Base-by-base conservation (phyloP, 2,113 vertebrate genomes). In the Coreoperca whiteheadi region DNA sequence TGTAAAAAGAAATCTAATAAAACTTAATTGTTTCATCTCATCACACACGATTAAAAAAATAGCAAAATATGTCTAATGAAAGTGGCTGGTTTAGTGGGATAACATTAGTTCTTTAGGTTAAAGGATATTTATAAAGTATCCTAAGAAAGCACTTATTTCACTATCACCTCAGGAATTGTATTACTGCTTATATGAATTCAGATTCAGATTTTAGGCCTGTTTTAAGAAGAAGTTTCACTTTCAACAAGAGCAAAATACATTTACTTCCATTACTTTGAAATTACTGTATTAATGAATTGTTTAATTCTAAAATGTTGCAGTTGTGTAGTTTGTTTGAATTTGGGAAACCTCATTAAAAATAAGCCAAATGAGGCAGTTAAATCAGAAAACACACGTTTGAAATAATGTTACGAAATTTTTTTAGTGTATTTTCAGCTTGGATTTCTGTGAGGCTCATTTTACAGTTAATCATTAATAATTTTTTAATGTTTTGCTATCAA, bases 191-290 rank as follows among this genome's bases (percentile, higher is more conserved):
- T 16, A n/a, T 70, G 0, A 64, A 54, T 71, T 71, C 23, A 7
- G 66, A 4, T 66, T 69, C 11, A 66, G 14, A 63, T 61, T n/a
- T 1, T 15, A 20, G 71, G 74, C 82, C 76, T 75, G 57, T 69
- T 84, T 72, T 50, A 37, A 65, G 25, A 18, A 21, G 18, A 81
- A 69, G 30, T 46, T 43, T 16, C 9, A 30, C 51, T 77, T 77
- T 46, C 11, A 61, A 32, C n/a, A 25, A 23, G 60, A 56, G 10
- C 30, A 16, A 85, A 84, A 72, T 37, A 51, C 30, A 74, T 67
- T 56, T 25, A 12, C 2, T 32, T 18, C 11, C 4, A 12, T 9
- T 56, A 50, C n/a, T 68, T 23, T 41, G 8, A 25, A 74, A 28
- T 20, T 1, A 74, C 16, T 64, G 5, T 21, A 23, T 64, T 41